A percentile compares a stretch with the other conserved stretches of the same genome.
phyloP scores from a whole-genome alignment of 2,888 invertebrate genomes.

The Proisotoma minuta region DNA sequence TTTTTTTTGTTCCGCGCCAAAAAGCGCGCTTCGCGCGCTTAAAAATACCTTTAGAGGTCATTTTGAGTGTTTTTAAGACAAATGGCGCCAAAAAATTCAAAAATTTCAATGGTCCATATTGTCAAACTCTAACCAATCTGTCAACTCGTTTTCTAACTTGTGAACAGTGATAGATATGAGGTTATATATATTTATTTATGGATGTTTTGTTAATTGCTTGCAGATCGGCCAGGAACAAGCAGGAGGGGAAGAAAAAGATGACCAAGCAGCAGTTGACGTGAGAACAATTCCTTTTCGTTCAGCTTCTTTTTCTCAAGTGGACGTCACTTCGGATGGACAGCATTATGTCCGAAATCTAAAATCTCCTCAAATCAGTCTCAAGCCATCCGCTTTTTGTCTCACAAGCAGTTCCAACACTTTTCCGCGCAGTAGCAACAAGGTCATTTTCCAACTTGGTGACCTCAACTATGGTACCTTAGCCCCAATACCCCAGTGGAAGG shows the following conservation, averaged over 20 bases:
- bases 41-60: too few species aligned
- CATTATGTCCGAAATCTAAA: conserved; percentile 50
- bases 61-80: too few species aligned
- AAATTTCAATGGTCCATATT: too few species aligned
- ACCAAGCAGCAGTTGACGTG: conserved; percentile 20
- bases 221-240: neutral
- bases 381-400: conserved; percentile 47
- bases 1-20: too few species aligned
- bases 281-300: conserved; percentile 71
- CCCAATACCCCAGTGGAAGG: conserved; percentile 1
- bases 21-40: too few species aligned
- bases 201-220: too few species aligned
- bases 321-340: conserved; percentile 63
- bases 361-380: conserved; percentile 42
- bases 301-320: conserved; percentile 82
- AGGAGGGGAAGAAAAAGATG: conserved; percentile 5
- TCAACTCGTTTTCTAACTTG: too few species aligned
- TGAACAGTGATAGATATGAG: too few species aligned
- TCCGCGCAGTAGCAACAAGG: conserved; percentile 4
- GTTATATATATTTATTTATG: too few species aligned
- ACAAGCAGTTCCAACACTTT: conserved; percentile 36
- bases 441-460: conserved; percentile 6
- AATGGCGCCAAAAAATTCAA: too few species aligned
- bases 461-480: neutral
- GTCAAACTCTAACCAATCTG: too few species aligned